phyloP scores from a whole-genome alignment of 2,113 vertebrate genomes.

The Protobothrops flavoviridis region DNA sequence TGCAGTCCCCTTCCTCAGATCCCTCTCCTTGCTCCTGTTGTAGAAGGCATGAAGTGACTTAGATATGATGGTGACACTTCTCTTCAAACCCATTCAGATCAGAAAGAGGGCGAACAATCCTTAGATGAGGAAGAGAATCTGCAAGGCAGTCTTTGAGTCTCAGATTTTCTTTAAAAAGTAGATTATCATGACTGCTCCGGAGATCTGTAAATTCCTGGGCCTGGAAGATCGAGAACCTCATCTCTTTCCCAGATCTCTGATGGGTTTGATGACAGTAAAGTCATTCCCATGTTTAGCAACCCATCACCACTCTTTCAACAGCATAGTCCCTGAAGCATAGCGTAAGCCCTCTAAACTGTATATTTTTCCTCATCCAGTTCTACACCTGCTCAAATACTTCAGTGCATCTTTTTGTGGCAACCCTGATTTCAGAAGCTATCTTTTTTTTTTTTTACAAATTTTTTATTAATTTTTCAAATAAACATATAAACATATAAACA shows the following conservation, averaged over 20 bases:
- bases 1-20: not conserved
- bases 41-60: not conserved
- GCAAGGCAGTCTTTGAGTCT: not conserved
- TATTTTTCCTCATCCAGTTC: not conserved
- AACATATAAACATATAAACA: too few relatives aligned
- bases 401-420: not conserved
- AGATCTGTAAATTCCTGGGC: not conserved
- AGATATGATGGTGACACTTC: not conserved
- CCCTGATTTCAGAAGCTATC: not conserved
- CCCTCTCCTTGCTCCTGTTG: not conserved
- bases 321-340: not conserved
- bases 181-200: not conserved
- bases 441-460: too few relatives aligned
- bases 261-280: not conserved
- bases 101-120: not conserved
- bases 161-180: not conserved
- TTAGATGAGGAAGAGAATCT: not conserved
- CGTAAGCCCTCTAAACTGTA: not conserved
- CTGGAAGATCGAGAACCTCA: not conserved
- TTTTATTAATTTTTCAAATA: too few relatives aligned
- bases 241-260: not conserved
- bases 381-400: not conserved
- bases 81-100: not conserved
- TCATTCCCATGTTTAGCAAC: not conserved
- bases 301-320: not conserved